Evolutionary conservation across 2,797 vertebrate species (phyloP).

Genomic region (Triplophysa yarkandensis): DNA sequence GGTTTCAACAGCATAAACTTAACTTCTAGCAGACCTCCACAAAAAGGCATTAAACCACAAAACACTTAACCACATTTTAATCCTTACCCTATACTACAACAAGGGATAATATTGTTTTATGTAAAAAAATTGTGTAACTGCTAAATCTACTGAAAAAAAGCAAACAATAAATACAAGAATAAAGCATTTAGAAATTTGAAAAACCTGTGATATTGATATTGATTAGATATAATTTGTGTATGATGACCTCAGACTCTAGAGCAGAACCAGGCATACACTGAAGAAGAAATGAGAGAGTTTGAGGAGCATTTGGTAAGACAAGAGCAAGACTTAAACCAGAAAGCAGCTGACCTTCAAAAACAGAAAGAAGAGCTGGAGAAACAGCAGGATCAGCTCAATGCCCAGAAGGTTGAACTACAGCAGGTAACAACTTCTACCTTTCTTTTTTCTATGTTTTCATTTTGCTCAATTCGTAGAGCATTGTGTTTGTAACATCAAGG

Average conservation of each 20-base stretch:
- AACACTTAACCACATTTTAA: no score
- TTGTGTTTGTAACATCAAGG: no score
- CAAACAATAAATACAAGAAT: neutral
- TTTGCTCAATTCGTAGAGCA: no score
- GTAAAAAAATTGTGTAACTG: no score
- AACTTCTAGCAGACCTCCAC: no score
- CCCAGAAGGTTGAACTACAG: slow-evolving; percentile 89
- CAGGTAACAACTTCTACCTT: slow-evolving; percentile 74
- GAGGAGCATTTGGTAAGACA: slow-evolving; percentile 88
- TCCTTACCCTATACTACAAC: no score
- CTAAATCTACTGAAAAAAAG: neutral
- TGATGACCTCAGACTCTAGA: slow-evolving; percentile 84
- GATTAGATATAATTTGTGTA: neutral
- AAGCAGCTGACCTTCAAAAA: slow-evolving; percentile 85
- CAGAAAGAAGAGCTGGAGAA: slow-evolving; percentile 89
- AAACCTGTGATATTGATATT: neutral
- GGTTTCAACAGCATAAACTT: no score
- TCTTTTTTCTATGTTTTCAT: no score
- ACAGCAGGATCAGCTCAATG: slow-evolving; percentile 90
- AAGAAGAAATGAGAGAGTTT: slow-evolving; percentile 92
- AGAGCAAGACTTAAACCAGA: slow-evolving; percentile 86
- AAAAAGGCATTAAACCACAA: no score
- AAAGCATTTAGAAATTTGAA: neutral
- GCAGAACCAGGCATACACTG: slow-evolving; percentile 91
- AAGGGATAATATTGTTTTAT: no score